Conservation (phyloP, 1,140 invertebrate genomes). For the Sitophilus oryzae region DNA sequence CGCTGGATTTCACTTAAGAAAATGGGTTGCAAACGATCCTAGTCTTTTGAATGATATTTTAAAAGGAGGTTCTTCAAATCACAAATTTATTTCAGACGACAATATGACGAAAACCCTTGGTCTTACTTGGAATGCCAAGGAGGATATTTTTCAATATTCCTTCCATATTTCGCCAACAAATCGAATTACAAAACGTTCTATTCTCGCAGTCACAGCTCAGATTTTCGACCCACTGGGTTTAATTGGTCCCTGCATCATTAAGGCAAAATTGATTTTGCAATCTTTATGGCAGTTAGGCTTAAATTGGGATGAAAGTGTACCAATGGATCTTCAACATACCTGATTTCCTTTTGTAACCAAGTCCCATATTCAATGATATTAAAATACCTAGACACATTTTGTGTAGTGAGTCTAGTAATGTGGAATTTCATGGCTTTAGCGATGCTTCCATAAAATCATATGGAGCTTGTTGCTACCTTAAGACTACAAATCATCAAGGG, state of each 20-base stretch:
- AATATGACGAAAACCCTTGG: too few relatives aligned
- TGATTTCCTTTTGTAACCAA: not conserved
- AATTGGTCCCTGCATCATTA: not conserved
- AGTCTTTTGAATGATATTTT: too few relatives aligned
- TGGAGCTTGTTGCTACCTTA: too few relatives aligned
- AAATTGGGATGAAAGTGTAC: conserved; percentile 3
- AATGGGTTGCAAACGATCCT: too few relatives aligned
- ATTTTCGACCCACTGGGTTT: conserved; percentile 5
- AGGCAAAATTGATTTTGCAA: conserved; percentile 1
- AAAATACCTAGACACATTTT: conserved; percentile 8
- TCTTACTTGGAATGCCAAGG: too few relatives aligned
- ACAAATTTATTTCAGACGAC: too few relatives aligned
- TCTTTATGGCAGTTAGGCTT: conserved; percentile 2
- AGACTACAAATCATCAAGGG: too few relatives aligned
- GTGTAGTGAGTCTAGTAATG: conserved; percentile 35
- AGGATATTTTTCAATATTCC: too few relatives aligned
- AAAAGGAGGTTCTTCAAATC: too few relatives aligned
- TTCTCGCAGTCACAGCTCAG: not conserved
- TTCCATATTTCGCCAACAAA: too few relatives aligned
- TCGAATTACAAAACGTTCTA: conserved; percentile 6
- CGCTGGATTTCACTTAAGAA: conserved; percentile 19
- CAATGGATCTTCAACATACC: not conserved
- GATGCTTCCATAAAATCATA: too few relatives aligned
- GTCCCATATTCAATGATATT: conserved; percentile 1
- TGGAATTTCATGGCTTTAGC: conserved; percentile 43